Percentiles rank a stretch among this genome's conserved stretches.
phyloP scores from a whole-genome alignment of 2,797 vertebrate species.

The Enoplosus armatus region DNA sequence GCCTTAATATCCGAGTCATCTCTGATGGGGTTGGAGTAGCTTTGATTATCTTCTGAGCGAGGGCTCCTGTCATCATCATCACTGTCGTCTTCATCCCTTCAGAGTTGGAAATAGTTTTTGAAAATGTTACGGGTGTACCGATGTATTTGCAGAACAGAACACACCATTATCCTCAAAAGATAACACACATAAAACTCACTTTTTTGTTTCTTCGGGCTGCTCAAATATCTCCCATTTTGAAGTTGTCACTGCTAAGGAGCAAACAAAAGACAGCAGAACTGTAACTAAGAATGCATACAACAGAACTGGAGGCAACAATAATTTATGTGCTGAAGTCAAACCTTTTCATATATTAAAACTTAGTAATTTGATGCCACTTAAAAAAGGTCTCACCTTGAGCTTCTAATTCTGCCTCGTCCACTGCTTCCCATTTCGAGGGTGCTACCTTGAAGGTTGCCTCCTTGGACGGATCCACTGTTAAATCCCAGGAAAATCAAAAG shows the following conservation, averaged over 20 bases:
- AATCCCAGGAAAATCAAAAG: constrained; percentile 15
- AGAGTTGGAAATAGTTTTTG: neutral
- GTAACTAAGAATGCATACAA: neutral
- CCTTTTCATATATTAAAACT: neutral
- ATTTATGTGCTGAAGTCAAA: neutral
- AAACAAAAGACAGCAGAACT: constrained; percentile 1
- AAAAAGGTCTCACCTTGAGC: constrained; percentile 90
- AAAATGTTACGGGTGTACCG: neutral
- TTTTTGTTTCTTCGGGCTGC: constrained; percentile 93
- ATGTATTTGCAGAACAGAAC: neutral
- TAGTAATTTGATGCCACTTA: neutral
- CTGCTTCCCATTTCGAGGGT: constrained; percentile 98
- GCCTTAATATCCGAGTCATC: constrained; percentile 90
- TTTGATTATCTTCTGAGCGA: constrained; percentile 90
- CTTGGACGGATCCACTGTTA: constrained; percentile 90
- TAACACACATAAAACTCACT: constrained; percentile 74
- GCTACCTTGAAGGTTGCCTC: constrained; percentile 97
- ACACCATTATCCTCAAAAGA: neutral
- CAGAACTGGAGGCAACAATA: neutral
- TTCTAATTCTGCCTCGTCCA: constrained; percentile 94
- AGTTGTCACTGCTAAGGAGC: constrained; percentile 92
- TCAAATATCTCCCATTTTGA: constrained; percentile 99
- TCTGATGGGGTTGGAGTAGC: constrained; percentile 91
- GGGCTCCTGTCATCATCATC: constrained; percentile 93
- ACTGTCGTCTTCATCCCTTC: constrained; percentile 90